Conservation (phyloP, 1,140 invertebrate species). For the Tigriopus japonicus region DNA sequence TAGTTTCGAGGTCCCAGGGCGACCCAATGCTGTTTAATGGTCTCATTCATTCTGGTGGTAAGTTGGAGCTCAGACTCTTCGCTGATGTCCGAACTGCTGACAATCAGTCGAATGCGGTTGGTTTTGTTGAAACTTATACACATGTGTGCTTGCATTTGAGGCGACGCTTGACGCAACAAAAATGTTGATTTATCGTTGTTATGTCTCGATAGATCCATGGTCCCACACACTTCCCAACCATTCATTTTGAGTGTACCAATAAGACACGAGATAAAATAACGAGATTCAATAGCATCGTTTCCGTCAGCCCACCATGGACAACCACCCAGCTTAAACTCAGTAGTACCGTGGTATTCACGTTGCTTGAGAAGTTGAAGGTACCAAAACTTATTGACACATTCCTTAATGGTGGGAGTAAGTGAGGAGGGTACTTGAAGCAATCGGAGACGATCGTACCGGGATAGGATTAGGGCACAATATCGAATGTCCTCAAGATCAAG, state of each 20-base stretch:
- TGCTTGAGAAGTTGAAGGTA: slow-evolving; percentile 6
- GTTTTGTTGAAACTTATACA: slow-evolving; percentile 9
- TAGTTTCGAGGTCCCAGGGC: slow-evolving; percentile 9
- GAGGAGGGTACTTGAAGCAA: background rate
- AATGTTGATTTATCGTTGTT: slow-evolving; percentile 11
- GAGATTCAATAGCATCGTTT: slow-evolving; percentile 7
- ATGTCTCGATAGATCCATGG: slow-evolving; percentile 6
- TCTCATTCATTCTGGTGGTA: slow-evolving; percentile 8
- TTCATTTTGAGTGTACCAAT: slow-evolving; percentile 6
- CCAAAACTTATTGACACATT: slow-evolving; percentile 7
- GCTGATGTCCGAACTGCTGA: slow-evolving; percentile 9
- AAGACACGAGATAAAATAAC: slow-evolving; percentile 8
- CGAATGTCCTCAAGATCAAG: slow-evolving; percentile 7
- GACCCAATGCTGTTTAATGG: slow-evolving; percentile 11
- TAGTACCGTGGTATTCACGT: slow-evolving; percentile 6
- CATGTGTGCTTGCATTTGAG: slow-evolving; percentile 1
- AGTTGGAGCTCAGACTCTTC: slow-evolving; percentile 8
- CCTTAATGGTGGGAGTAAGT: background rate
- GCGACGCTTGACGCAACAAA: background rate
- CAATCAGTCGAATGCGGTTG: slow-evolving; percentile 11
- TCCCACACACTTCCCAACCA: slow-evolving; percentile 9
- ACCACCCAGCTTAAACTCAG: slow-evolving; percentile 9
- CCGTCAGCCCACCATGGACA: slow-evolving; percentile 12
- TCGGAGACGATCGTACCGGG: slow-evolving; percentile 5
- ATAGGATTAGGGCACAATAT: slow-evolving; percentile 3